Percentiles rank a stretch among this genome's conserved stretches.
These are phyloP conservation scores for Oopsacas minuta DNA, from an alignment of 37 sponge, comb jelly and placozoan species.

Conservation along the genomic window DNA sequence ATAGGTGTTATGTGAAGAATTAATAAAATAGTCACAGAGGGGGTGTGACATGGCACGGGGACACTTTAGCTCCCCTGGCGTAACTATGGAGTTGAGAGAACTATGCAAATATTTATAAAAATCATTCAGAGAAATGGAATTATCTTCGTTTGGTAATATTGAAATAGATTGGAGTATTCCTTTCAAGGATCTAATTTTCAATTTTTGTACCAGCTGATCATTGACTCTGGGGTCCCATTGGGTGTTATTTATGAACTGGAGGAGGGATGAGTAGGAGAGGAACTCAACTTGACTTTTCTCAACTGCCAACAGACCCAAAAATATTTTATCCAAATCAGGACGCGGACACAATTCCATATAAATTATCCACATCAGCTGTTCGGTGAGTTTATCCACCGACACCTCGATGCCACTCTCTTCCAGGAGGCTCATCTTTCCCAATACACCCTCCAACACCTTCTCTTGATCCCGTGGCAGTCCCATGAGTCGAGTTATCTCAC, in stretches of 20 bases:
- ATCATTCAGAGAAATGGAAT: neutral
- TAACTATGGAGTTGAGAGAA: slow-evolving; percentile 55
- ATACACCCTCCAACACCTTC: neutral
- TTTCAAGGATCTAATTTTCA: neutral
- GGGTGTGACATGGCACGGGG: slow-evolving; percentile 68
- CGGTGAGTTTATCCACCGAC: neutral
- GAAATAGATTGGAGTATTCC: neutral
- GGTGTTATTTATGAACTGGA: neutral
- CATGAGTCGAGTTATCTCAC: neutral
- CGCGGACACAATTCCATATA: neutral
- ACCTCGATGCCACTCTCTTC: neutral
- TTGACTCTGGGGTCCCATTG: slow-evolving; percentile 14
- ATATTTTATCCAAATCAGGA: neutral
- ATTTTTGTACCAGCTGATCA: neutral
- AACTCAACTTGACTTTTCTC: neutral
- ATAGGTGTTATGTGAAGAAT: slow-evolving; percentile 97
- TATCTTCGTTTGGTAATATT: neutral
- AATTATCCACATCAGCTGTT: neutral
- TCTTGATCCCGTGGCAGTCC: neutral
- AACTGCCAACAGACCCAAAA: neutral
- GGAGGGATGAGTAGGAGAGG: neutral
- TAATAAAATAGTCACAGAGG: slow-evolving; percentile 83
- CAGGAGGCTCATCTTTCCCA: neutral
- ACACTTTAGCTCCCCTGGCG: slow-evolving; percentile 32
- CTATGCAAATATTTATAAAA: slow-evolving; percentile 32